These are phyloP conservation scores for Sorex araneus DNA, from an alignment of 2,113 vertebrate species.

Conservation along the genomic window DNA sequence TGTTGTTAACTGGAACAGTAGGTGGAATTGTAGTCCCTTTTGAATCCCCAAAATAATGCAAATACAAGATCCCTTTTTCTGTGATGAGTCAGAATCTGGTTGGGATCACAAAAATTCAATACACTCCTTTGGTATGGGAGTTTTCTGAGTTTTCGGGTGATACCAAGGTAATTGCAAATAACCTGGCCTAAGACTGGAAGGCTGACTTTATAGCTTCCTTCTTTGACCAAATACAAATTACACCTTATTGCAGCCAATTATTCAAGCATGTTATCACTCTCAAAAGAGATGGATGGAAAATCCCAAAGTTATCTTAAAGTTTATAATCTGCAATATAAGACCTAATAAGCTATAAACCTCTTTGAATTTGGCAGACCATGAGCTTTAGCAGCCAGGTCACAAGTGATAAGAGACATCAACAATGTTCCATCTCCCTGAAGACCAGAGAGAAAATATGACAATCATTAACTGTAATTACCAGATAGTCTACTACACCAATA, in stretches of 20 bases:
- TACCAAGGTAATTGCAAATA: slow-evolving; percentile 14
- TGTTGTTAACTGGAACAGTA: too few species aligned
- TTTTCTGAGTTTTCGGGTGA: slow-evolving; percentile 27
- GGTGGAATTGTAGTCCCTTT: too few species aligned
- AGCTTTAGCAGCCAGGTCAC: not conserved
- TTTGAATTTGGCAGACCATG: not conserved
- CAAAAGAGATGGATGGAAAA: not conserved
- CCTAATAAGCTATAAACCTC: not conserved
- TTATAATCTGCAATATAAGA: slow-evolving; percentile 4
- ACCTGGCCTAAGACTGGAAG: not conserved
- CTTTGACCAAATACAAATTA: not conserved
- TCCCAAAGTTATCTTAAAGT: slow-evolving; percentile 29
- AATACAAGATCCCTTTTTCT: not conserved
- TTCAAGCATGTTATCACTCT: not conserved
- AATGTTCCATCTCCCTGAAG: slow-evolving; percentile 11
- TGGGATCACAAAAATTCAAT: not conserved
- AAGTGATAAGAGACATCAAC: not conserved
- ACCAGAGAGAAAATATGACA: not conserved
- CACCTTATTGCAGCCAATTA: not conserved
- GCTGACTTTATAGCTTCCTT: not conserved
- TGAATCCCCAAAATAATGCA: not conserved
- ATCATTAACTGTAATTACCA: not conserved
- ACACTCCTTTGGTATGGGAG: not conserved
- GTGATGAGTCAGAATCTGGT: not conserved
- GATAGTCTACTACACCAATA: not conserved